Evolutionary conservation across 2,797 vertebrate species (phyloP).

Genomic region (Hydrocynus forskahlii): DNA sequence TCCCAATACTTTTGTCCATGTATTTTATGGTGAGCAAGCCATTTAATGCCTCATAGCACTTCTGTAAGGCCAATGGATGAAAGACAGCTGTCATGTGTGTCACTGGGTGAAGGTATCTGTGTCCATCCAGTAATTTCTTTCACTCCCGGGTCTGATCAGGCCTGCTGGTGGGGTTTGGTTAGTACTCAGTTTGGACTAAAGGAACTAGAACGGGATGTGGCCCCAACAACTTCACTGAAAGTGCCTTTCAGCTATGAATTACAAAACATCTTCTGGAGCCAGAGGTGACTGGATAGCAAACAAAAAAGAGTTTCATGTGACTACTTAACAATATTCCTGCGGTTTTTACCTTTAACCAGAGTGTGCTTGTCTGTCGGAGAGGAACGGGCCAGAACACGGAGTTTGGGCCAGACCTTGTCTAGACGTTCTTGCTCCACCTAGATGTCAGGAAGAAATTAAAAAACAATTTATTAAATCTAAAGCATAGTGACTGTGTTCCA

Average conservation of each 20-base stretch:
- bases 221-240: no score
- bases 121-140: neutral
- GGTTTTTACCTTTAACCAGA: conserved; percentile 92
- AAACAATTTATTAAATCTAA: neutral
- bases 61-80: neutral
- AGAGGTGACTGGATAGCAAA: neutral
- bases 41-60: neutral
- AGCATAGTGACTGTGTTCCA: no score
- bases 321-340: neutral
- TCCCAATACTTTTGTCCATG: no score
- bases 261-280: neutral
- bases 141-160: no score
- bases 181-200: no score
- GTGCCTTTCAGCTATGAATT: neutral
- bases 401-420: conserved; percentile 96
- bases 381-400: conserved; percentile 93
- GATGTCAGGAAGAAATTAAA: neutral
- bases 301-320: neutral
- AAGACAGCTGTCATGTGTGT: no score
- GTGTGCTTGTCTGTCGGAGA: conserved; percentile 98
- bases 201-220: no score
- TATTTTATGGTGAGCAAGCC: neutral
- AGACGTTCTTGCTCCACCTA: conserved; percentile 97
- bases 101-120: neutral
- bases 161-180: no score